A percentile compares a stretch with the other conserved stretches of the same genome.
Evolutionary conservation across 64 coral and sea anemone species (phyloP).

Genomic region (Montipora foliosa): DNA sequence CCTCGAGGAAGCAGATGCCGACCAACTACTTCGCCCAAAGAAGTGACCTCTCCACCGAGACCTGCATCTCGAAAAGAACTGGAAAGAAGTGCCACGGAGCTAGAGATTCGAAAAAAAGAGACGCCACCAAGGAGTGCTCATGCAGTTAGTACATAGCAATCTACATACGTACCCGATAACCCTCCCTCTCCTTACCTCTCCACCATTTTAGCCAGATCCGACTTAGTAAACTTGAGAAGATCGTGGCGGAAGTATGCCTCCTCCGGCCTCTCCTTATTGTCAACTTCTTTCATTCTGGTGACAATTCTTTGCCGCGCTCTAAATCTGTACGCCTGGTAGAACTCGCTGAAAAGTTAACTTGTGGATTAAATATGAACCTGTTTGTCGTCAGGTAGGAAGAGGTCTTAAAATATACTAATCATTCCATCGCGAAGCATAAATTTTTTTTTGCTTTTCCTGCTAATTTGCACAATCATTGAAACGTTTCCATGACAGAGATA

Average conservation of each 20-base stretch:
- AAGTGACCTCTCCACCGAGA: slow-evolving; percentile 25
- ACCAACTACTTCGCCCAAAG: slow-evolving; percentile 34
- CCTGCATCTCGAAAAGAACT: slow-evolving; percentile 9
- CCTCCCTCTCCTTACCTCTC: neutral
- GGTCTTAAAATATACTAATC: too few species aligned
- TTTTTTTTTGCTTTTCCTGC: neutral
- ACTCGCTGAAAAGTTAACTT: too few species aligned
- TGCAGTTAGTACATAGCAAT: slow-evolving; percentile 6
- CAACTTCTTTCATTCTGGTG: too few species aligned
- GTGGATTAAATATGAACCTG: too few species aligned
- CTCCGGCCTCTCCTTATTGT: too few species aligned
- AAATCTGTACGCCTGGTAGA: too few species aligned
- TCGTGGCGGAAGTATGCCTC: too few species aligned
- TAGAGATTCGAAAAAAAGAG: slow-evolving; percentile 39
- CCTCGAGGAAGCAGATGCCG: neutral
- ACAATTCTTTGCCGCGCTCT: too few species aligned
- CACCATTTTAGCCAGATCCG: too few species aligned
- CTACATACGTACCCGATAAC: neutral
- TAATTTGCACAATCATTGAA: neutral
- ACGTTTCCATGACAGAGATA: too few species aligned
- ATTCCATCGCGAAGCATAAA: neutral
- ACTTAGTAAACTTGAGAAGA: too few species aligned
- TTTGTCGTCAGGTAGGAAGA: too few species aligned
- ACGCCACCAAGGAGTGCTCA: slow-evolving; percentile 29
- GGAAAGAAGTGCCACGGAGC: slow-evolving; percentile 35